A percentile compares a stretch with the other conserved stretches of the same genome.
These are phyloP conservation scores for Climacteris rufus DNA, from an alignment of 2,113 vertebrate species.

Conservation along the genomic window DNA sequence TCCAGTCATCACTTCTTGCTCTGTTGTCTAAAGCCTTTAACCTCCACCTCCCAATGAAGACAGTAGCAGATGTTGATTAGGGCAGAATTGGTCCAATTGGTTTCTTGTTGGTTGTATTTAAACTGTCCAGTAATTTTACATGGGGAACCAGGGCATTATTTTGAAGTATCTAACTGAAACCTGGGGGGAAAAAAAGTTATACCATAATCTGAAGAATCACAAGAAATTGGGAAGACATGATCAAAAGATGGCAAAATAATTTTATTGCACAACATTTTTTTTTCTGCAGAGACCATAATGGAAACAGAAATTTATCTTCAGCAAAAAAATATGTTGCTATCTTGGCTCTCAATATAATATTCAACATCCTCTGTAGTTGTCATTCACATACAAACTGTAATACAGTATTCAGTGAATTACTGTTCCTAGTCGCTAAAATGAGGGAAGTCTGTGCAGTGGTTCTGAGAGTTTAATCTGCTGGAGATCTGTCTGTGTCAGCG, in stretches of 20 bases:
- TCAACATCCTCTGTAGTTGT: fast-evolving
- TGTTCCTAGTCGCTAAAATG: not conserved
- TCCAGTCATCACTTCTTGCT: not conserved
- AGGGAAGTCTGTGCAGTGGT: not conserved
- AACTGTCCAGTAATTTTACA: not conserved
- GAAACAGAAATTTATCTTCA: not conserved
- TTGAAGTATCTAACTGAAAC: not conserved
- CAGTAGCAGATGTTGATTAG: not conserved
- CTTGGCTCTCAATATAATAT: not conserved
- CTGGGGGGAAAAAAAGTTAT: fast-evolving
- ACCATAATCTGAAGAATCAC: not conserved
- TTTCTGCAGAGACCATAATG: not conserved
- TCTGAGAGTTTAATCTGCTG: not conserved
- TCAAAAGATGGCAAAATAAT: not conserved
- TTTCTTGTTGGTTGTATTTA: not conserved
- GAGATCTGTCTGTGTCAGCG: not conserved
- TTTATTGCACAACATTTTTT: not conserved
- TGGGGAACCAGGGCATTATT: not conserved
- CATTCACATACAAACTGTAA: not conserved
- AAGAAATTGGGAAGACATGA: not conserved
- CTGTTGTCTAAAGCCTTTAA: not conserved
- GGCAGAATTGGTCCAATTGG: not conserved
- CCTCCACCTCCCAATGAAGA: not conserved
- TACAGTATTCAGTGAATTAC: not conserved
- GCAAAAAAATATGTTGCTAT: not conserved